Percentiles rank a stretch among this genome's conserved stretches.
These are phyloP conservation scores for Chaetura pelagica DNA, from an alignment of 2,113 vertebrate genomes.

Conservation along the genomic window DNA sequence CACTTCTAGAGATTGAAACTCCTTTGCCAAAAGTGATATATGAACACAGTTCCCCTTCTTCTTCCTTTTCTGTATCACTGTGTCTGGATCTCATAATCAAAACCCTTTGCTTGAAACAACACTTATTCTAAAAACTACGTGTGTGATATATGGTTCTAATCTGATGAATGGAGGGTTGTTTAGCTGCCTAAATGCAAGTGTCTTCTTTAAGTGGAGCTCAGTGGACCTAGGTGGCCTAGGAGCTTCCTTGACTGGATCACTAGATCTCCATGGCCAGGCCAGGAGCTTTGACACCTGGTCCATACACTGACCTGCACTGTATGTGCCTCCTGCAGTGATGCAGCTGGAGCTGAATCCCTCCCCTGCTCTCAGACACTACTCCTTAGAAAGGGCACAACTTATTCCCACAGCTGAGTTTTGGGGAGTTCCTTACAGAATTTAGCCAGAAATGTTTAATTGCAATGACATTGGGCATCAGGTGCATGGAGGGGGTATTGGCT, in stretches of 20 bases:
- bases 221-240: background rate
- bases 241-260: background rate
- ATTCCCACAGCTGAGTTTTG: background rate
- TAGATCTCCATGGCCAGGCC: background rate
- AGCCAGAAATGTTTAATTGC: background rate
- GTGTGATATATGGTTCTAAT: background rate
- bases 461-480: background rate
- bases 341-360: background rate
- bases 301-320: background rate
- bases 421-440: background rate
- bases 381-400: background rate
- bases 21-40: background rate
- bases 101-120: background rate
- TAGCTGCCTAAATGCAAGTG: background rate
- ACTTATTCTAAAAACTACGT: background rate
- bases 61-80: background rate
- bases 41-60: background rate
- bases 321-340: background rate
- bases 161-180: background rate
- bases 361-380: background rate
- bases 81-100: background rate
- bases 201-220: background rate
- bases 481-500: rapidly evolving
- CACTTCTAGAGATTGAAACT: background rate
- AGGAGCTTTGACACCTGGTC: background rate